Conservation (phyloP, 1,140 invertebrate species). For the Drosophila nannoptera region DNA sequence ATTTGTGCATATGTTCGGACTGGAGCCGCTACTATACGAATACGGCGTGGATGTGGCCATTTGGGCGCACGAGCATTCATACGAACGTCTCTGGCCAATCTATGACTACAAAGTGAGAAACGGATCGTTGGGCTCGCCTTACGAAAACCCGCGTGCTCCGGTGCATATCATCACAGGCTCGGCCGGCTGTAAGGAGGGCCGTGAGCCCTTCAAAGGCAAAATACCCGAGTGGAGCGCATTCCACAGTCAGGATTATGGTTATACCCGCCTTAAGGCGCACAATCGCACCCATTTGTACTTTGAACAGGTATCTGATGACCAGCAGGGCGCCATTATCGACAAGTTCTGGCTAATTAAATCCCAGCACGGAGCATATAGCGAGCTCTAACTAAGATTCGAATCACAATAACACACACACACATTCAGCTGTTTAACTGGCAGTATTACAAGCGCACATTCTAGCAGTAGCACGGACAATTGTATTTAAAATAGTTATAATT, state of each 20-base stretch:
- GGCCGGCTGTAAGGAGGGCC: conserved; percentile 88
- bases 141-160: conserved; percentile 91
- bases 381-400: conserved; percentile 76
- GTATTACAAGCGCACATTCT: conserved; percentile 67
- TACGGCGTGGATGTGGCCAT: conserved; percentile 95
- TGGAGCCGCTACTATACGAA: conserved; percentile 93
- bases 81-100: conserved; percentile 95
- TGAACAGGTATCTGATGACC: conserved; percentile 94
- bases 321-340: conserved; percentile 87
- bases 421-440: conserved; percentile 43
- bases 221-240: conserved; percentile 77
- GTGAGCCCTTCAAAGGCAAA: conserved; percentile 79
- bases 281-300: conserved; percentile 93
- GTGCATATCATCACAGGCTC: conserved; percentile 97
- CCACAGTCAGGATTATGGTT: conserved; percentile 93
- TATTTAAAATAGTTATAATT: neutral
- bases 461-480: neutral
- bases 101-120: conserved; percentile 93
- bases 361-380: conserved; percentile 78
- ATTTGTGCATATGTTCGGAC: conserved; percentile 84
- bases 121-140: conserved; percentile 87
- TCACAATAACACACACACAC: conserved; percentile 6
- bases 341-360: conserved; percentile 88
- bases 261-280: conserved; percentile 88
- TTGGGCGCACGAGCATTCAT: conserved; percentile 98